A percentile compares a stretch with the other conserved stretches of the same genome.
phyloP scores from a whole-genome alignment of 2,888 invertebrate species.

The Dioctria rufipes region DNA sequence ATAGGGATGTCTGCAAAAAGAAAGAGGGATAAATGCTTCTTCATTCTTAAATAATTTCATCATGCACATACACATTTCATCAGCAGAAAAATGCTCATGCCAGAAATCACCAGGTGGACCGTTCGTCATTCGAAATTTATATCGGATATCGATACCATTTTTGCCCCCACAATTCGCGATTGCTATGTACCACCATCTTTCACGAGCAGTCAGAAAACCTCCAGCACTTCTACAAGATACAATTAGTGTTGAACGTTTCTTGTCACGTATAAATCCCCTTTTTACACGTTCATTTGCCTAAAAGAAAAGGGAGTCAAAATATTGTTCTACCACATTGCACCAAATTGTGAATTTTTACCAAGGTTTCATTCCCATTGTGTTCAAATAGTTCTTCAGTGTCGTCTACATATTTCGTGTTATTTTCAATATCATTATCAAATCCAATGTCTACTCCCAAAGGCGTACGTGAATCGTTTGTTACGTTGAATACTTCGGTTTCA shows the following conservation, averaged over 20 bases:
- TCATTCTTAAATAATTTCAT: not conserved
- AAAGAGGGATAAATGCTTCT: slow-evolving; percentile 35
- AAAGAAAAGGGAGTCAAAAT: not conserved
- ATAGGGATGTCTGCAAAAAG: slow-evolving; percentile 85
- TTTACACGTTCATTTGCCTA: slow-evolving; percentile 59
- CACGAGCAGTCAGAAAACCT: slow-evolving; percentile 84
- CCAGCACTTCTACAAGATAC: slow-evolving; percentile 79
- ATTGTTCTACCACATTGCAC: not conserved
- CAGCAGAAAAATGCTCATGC: slow-evolving; percentile 93
- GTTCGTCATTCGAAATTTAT: slow-evolving; percentile 91
- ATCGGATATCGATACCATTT: slow-evolving; percentile 84
- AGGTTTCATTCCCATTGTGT: not conserved
- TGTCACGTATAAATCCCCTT: slow-evolving; percentile 60
- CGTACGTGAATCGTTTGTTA: slow-evolving; percentile 54
- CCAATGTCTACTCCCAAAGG: slow-evolving; percentile 59
- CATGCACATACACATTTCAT: slow-evolving; percentile 88
- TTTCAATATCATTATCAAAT: slow-evolving; percentile 62
- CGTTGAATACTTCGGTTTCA: slow-evolving; percentile 61
- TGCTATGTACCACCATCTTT: slow-evolving; percentile 96
- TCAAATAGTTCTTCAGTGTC: slow-evolving; percentile 73
- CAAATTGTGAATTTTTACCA: not conserved
- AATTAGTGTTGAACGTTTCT: slow-evolving; percentile 67
- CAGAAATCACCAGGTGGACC: slow-evolving; percentile 85
- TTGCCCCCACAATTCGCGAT: slow-evolving; percentile 83
- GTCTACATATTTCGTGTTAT: slow-evolving; percentile 69